These are phyloP conservation scores for Zaprionus nigranus DNA, from an alignment of 1,140 invertebrate species.

Conservation along the genomic window DNA sequence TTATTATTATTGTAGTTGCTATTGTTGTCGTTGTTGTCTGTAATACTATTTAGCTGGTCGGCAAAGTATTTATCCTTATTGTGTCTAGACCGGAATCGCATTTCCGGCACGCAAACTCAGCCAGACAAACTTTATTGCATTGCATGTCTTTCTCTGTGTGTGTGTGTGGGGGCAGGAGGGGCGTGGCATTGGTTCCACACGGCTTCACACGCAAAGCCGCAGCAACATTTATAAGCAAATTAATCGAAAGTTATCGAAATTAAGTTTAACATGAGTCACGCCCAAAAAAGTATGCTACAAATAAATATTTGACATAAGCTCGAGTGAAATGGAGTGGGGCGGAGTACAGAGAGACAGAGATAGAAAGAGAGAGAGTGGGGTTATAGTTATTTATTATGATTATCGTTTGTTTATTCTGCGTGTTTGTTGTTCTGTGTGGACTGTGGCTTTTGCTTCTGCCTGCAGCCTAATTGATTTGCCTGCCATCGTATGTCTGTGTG, in stretches of 20 bases:
- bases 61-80: constrained; percentile 40
- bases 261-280: constrained; percentile 41
- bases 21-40: constrained; percentile 1
- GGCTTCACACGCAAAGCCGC: constrained; percentile 19
- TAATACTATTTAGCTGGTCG: constrained; percentile 45
- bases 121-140: constrained; percentile 65
- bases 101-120: constrained; percentile 68
- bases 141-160: constrained; percentile 40
- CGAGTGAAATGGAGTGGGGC: neutral
- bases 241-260: constrained; percentile 41
- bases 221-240: constrained; percentile 22
- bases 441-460: neutral
- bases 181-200: constrained; percentile 6
- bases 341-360: too few species aligned
- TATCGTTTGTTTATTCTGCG: constrained; percentile 6
- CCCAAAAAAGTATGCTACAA: constrained; percentile 35
- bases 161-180: neutral
- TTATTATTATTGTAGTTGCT: constrained; percentile 22
- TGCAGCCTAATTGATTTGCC: constrained; percentile 29
- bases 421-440: constrained; percentile 2
- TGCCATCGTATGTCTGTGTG: constrained; percentile 5
- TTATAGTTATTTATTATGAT: constrained; percentile 13
- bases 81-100: constrained; percentile 71
- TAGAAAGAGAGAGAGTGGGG: neutral
- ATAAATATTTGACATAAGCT: constrained; percentile 37